Evolutionary conservation across 1,140 invertebrate genomes (phyloP).

Genomic region (Anagrus nilaparvatae): DNA sequence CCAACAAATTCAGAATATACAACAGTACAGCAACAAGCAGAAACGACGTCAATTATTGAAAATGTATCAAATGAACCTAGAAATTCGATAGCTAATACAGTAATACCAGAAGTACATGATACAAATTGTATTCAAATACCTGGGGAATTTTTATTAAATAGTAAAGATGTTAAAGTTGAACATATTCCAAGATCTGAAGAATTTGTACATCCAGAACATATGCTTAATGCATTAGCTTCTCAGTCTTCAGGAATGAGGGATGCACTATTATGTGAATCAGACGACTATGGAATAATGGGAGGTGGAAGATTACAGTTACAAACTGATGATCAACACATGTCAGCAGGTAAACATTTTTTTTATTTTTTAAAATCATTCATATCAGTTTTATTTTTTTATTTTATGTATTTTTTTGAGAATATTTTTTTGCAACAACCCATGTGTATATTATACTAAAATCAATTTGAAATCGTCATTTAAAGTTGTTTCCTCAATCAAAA

Average conservation of each 20-base stretch:
- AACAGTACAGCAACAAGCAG: slow-evolving; percentile 20
- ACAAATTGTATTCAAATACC: slow-evolving; percentile 24
- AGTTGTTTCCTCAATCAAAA: no score
- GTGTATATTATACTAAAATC: no score
- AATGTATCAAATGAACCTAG: neutral
- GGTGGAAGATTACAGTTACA: slow-evolving; percentile 53
- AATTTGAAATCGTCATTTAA: no score
- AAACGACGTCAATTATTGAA: neutral
- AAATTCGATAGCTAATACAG: slow-evolving; percentile 10
- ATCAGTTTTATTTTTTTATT: neutral
- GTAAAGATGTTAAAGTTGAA: slow-evolving; percentile 27
- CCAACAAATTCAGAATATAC: slow-evolving; percentile 29
- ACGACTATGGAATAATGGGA: slow-evolving; percentile 55
- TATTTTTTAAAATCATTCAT: neutral
- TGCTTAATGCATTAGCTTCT: slow-evolving; percentile 24
- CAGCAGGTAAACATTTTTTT: slow-evolving; percentile 41
- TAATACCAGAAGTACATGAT: slow-evolving; percentile 10
- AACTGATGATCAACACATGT: slow-evolving; percentile 62
- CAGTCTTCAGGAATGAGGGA: slow-evolving; percentile 48
- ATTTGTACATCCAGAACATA: slow-evolving; percentile 21
- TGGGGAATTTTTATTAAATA: slow-evolving; percentile 27
- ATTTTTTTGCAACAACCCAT: neutral
- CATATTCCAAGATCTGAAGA: slow-evolving; percentile 21
- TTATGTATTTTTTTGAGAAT: slow-evolving; percentile 9
- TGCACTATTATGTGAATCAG: slow-evolving; percentile 51